phyloP scores from a whole-genome alignment of 1,140 invertebrate species.

The Apis laboriosa region DNA sequence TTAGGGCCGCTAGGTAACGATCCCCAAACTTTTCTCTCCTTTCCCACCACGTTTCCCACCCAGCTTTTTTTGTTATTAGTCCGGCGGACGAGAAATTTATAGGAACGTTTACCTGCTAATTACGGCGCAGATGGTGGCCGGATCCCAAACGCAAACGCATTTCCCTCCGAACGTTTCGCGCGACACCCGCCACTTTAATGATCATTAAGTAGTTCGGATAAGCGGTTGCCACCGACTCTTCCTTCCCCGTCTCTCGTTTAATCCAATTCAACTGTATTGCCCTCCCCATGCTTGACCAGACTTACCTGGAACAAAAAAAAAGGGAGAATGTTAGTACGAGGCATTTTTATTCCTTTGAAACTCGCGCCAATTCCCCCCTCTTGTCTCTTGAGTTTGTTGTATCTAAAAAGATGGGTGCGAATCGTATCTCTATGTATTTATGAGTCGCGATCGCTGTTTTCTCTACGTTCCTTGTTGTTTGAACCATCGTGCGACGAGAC shows the following conservation, averaged over 20 bases:
- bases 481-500: no score
- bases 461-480: no score
- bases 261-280: neutral
- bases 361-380: no score
- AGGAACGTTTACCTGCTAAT: conserved; percentile 60
- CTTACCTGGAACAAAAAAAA: conserved; percentile 44
- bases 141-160: neutral
- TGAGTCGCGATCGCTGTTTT: no score
- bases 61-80: conserved; percentile 39
- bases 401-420: no score
- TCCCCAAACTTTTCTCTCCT: conserved; percentile 22
- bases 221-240: conserved; percentile 43
- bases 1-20: conserved; percentile 15
- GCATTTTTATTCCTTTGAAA: neutral
- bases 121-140: conserved; percentile 47
- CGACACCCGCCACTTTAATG: conserved; percentile 65
- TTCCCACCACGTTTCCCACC: conserved; percentile 10
- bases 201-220: conserved; percentile 68
- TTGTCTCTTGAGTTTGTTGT: no score
- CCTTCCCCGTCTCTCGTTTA: conserved; percentile 9
- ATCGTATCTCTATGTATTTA: no score
- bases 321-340: neutral
- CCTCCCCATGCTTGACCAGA: no score
- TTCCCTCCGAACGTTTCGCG: conserved; percentile 45
- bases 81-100: conserved; percentile 45